Evolutionary conservation across 64 coral and sea anemone genomes (phyloP).

Genomic region (Montipora capricornis): DNA sequence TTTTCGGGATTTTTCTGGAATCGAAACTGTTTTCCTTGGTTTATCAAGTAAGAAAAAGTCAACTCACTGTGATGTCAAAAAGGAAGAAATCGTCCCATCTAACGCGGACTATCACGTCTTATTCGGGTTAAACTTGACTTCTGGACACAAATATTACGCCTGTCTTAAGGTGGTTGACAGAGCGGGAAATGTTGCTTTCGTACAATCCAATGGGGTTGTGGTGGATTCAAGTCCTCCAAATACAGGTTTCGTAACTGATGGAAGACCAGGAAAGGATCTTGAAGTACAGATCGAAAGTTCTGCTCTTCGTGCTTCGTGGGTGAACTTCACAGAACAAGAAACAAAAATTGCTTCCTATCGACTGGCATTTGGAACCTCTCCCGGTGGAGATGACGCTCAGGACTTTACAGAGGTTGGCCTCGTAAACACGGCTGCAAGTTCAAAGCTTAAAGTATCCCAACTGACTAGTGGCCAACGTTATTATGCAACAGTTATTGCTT

Average conservation of each 20-base stretch:
- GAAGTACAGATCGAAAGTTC: too few relatives aligned
- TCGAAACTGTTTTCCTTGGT: too few relatives aligned
- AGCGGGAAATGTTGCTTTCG: conserved; percentile 74
- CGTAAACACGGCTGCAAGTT: conserved; percentile 71
- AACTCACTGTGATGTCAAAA: too few relatives aligned
- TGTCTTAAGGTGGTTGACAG: conserved; percentile 85
- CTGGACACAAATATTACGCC: conserved; percentile 86
- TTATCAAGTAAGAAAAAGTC: too few relatives aligned
- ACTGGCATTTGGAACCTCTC: conserved; percentile 81
- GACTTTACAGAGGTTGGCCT: conserved; percentile 85
- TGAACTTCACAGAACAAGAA: conserved; percentile 77
- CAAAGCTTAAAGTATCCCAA: conserved; percentile 74
- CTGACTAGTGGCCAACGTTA: conserved; percentile 74
- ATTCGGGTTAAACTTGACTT: conserved; percentile 59
- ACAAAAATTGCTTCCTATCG: conserved; percentile 75
- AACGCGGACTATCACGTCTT: conserved; percentile 60
- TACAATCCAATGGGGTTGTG: conserved; percentile 82
- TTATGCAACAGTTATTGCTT: conserved; percentile 85
- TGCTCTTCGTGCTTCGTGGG: too few relatives aligned
- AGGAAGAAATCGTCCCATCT: conserved; percentile 53
- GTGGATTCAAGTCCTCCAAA: conserved; percentile 37
- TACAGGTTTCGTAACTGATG: too few relatives aligned
- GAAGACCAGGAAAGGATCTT: too few relatives aligned
- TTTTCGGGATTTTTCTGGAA: too few relatives aligned
- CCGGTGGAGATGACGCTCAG: conserved; percentile 75